Conservation (phyloP, 1,140 invertebrate genomes). For the Theocolax elegans region DNA sequence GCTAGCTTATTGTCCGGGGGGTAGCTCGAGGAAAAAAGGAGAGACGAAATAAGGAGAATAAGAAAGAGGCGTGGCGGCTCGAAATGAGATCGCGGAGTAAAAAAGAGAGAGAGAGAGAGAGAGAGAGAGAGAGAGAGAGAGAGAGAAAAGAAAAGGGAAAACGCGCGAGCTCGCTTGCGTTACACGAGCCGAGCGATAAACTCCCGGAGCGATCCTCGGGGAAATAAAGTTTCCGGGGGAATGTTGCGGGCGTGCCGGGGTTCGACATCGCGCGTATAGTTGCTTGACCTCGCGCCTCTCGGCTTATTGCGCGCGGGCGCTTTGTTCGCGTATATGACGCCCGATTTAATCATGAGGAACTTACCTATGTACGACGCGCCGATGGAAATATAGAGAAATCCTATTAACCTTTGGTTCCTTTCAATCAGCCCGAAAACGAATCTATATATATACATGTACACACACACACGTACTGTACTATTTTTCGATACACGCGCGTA, state of each 20-base stretch:
- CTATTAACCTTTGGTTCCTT: too few species aligned
- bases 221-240: conserved; percentile 55
- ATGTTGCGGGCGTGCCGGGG: background rate
- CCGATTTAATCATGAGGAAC: background rate
- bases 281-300: too few species aligned
- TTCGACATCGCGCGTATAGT: background rate
- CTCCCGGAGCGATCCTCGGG: conserved; percentile 53
- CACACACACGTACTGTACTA: too few species aligned
- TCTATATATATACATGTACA: too few species aligned
- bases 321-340: too few species aligned
- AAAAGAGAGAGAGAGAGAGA: conserved; percentile 6
- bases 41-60: conserved; percentile 6
- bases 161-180: too few species aligned
- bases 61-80: conserved; percentile 10
- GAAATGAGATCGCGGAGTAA: conserved; percentile 17
- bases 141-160: conserved; percentile 14
- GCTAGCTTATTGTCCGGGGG: conserved; percentile 39
- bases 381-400: too few species aligned
- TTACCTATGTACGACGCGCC: too few species aligned
- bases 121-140: conserved; percentile 9
- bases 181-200: conserved; percentile 51
- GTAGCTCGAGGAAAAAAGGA: background rate
- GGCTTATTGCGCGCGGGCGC: too few species aligned
- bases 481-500: too few species aligned
- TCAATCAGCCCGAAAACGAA: too few species aligned